Conservation (phyloP, 2,797 vertebrate species). For the Schizothorax lantsangensis region DNA sequence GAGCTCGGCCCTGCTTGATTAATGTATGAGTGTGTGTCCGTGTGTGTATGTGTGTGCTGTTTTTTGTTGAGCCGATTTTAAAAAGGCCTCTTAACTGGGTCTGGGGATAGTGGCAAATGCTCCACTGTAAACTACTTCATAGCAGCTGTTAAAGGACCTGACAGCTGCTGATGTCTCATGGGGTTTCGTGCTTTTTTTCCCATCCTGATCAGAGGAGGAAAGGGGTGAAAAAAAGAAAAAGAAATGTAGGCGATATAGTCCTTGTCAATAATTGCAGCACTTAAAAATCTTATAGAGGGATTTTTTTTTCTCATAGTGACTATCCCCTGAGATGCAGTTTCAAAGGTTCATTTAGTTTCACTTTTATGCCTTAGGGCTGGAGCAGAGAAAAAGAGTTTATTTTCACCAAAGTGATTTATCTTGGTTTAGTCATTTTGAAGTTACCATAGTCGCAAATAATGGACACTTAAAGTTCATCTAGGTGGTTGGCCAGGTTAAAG, state of each 20-base stretch:
- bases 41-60: constrained; percentile 35
- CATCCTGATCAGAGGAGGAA: constrained; percentile 73
- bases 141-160: constrained; percentile 82
- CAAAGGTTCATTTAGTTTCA: constrained; percentile 86
- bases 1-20: constrained; percentile 82
- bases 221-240: constrained; percentile 39
- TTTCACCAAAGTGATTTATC: constrained; percentile 77
- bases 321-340: constrained; percentile 78
- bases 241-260: constrained; percentile 79
- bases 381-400: constrained; percentile 69
- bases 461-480: constrained; percentile 39
- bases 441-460: constrained; percentile 48
- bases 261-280: constrained; percentile 84
- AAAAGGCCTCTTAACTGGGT: constrained; percentile 87
- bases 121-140: constrained; percentile 80
- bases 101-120: constrained; percentile 80
- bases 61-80: constrained; percentile 81
- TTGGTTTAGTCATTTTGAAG: constrained; percentile 62
- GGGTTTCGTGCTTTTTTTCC: constrained; percentile 70
- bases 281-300: constrained; percentile 83
- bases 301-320: constrained; percentile 38
- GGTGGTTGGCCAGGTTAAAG: constrained; percentile 30
- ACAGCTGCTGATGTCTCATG: constrained; percentile 82
- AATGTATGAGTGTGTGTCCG: constrained; percentile 83
- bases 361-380: constrained; percentile 77